Evolutionary conservation across 1,140 invertebrate genomes (phyloP).

Genomic region (Schlechtendalia chinensis): DNA sequence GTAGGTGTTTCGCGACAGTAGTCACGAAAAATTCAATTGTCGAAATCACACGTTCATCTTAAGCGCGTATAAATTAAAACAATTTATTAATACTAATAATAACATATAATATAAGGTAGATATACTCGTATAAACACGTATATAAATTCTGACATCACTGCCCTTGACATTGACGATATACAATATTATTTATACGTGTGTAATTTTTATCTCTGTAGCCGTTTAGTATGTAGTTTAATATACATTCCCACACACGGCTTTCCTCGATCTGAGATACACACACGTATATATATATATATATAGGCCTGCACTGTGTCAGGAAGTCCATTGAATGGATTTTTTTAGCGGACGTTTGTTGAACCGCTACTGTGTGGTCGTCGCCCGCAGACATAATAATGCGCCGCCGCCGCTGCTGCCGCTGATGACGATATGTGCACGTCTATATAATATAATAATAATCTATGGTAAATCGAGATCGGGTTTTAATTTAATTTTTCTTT

Average conservation of each 20-base stretch:
- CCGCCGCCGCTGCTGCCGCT: too few species aligned
- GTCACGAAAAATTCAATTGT: too few species aligned
- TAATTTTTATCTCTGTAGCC: too few species aligned
- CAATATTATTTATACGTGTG: background rate
- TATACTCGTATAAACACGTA: background rate
- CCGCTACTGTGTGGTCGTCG: slow-evolving; percentile 5
- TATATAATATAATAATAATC: background rate
- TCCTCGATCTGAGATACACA: slow-evolving; percentile 5
- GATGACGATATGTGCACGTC: background rate
- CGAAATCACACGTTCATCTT: too few species aligned
- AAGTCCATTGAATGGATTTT: slow-evolving; percentile 32
- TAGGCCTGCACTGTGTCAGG: background rate
- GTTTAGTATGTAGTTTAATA: too few species aligned
- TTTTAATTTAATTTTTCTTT: background rate
- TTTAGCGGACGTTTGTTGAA: slow-evolving; percentile 43
- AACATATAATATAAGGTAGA: too few species aligned
- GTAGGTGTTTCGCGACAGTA: too few species aligned
- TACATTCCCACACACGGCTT: background rate
- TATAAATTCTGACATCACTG: background rate
- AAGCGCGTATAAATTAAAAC: too few species aligned
- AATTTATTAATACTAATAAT: too few species aligned
- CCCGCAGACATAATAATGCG: slow-evolving; percentile 2
- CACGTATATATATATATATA: background rate
- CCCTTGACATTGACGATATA: slow-evolving; percentile 36
- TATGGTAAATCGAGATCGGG: background rate